Evolutionary conservation across 2,888 invertebrate genomes (phyloP).

Genomic region (Dolichomitus sp.): DNA sequence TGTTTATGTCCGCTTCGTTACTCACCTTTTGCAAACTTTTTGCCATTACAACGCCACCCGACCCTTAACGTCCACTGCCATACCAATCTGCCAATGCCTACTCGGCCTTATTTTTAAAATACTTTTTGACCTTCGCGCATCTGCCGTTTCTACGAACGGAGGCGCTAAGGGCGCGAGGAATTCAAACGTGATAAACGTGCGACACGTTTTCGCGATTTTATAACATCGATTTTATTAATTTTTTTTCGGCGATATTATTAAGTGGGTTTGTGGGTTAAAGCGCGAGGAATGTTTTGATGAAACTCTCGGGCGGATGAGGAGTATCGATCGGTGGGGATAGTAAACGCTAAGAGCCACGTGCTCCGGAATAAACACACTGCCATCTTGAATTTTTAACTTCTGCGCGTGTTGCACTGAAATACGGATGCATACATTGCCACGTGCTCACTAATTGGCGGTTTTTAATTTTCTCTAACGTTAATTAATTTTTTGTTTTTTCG

Average conservation of each 20-base stretch:
- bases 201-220: conserved; percentile 9
- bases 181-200: conserved; percentile 75
- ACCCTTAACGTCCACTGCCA: conserved; percentile 92
- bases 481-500: not conserved
- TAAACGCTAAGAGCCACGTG: not conserved
- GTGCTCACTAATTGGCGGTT: not conserved
- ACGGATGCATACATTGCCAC: not conserved
- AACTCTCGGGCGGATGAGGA: not conserved
- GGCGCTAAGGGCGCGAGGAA: conserved; percentile 81
- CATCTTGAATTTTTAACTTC: conserved; percentile 28
- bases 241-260: not conserved
- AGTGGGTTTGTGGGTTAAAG: too few relatives aligned
- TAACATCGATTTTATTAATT: not conserved
- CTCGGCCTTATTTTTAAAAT: conserved; percentile 85
- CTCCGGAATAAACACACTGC: conserved; percentile 39
- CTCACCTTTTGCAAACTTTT: conserved; percentile 93
- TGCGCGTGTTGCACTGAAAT: conserved; percentile 2
- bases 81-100: conserved; percentile 84
- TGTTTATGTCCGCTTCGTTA: conserved; percentile 78
- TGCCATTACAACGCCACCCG: conserved; percentile 94
- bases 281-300: not conserved
- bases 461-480: not conserved
- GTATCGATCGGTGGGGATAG: not conserved
- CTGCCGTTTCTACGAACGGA: conserved; percentile 80
- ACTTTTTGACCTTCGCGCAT: conserved; percentile 86